These are phyloP conservation scores for Biston betularia DNA, from an alignment of 2,888 invertebrate genomes.

Conservation along the genomic window DNA sequence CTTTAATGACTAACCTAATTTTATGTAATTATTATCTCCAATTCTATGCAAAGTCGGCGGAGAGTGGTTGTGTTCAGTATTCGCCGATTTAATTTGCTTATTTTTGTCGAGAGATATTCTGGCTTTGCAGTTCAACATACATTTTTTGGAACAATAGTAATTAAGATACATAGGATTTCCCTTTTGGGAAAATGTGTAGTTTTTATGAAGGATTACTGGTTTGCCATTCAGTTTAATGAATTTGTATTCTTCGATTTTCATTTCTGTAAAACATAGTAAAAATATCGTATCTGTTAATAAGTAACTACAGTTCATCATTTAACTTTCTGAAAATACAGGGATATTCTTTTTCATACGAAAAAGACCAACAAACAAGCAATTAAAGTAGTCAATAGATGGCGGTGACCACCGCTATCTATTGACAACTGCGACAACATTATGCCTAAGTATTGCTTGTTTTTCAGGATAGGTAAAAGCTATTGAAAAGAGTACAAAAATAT, in stretches of 20 bases:
- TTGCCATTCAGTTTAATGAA: constrained; percentile 11
- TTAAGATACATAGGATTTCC: background rate
- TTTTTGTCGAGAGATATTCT: constrained; percentile 13
- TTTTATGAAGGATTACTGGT: constrained; percentile 39
- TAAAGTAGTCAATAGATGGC: too few species aligned
- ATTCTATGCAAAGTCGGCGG: constrained; percentile 10
- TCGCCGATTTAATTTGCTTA: background rate
- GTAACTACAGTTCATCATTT: too few species aligned
- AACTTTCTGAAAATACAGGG: too few species aligned
- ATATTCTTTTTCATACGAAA: too few species aligned
- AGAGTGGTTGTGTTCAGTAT: constrained; percentile 9
- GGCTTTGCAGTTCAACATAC: constrained; percentile 9
- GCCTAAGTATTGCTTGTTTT: too few species aligned
- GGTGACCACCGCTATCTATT: too few species aligned
- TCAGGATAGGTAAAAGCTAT: too few species aligned
- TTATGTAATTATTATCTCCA: constrained; percentile 1
- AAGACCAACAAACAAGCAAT: too few species aligned
- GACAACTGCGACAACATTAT: too few species aligned
- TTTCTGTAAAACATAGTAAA: background rate
- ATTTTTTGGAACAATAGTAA: constrained; percentile 29
- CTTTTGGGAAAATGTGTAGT: constrained; percentile 39
- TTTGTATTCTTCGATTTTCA: constrained; percentile 16
- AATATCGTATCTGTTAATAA: too few species aligned
- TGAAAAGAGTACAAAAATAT: too few species aligned
- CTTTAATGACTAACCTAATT: background rate